Base-by-base conservation (phyloP, 2,888 invertebrate genomes). In the Acanthosepion lycidas region DNA sequence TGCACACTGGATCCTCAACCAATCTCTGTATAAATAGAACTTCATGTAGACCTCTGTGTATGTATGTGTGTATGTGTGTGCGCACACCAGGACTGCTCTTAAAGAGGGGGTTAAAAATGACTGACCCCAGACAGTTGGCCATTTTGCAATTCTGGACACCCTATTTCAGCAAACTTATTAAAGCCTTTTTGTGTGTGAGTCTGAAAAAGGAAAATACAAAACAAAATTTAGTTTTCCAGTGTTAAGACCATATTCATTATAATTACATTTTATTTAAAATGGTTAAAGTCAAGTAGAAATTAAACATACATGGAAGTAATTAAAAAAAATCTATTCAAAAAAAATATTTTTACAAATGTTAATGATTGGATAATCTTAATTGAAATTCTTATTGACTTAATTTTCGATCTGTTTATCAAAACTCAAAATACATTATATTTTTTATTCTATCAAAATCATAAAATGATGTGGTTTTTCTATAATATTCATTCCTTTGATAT, bases 1-100 rank as follows among this genome's bases (percentile, higher is more conserved):
- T 78, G 78, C 78, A 78, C 78, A 78, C n/a, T 78, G 78, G 78
- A 78, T 78, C 78, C 78, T 78, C 78, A 78, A 78, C 78, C 78
- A 78, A 78, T 78, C 78, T 78, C 78, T n/a, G 78, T 78, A 78
- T 78, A 78, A 78, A 78, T 78, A 78, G 78, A 78, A n/a, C 78
- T 78, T 78, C 78, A 78, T 78, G 78, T 78, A 78, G n/a, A 78
- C 12, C 78, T 26, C n/a, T n/a, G 78, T n/a, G 28, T 78, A 5
- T 78, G n/a, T 78, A 33, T n/a, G 33, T 78, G 78, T 78, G n/a
- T 28, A 18, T 28, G 9, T 78, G 8, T 78, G 78, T 8, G 78
- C 18, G 78, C n/a, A n/a, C 78, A 78, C n/a, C 78, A 78, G 78
- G 78, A 78, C 78, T 78, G 78, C 78, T 78, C n/a, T 78, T 78